Evolutionary conservation across 2,888 invertebrate species (phyloP), one percentile per base, ranked within the genome.

Genomic region (Protophormia terraenovae): DNA sequence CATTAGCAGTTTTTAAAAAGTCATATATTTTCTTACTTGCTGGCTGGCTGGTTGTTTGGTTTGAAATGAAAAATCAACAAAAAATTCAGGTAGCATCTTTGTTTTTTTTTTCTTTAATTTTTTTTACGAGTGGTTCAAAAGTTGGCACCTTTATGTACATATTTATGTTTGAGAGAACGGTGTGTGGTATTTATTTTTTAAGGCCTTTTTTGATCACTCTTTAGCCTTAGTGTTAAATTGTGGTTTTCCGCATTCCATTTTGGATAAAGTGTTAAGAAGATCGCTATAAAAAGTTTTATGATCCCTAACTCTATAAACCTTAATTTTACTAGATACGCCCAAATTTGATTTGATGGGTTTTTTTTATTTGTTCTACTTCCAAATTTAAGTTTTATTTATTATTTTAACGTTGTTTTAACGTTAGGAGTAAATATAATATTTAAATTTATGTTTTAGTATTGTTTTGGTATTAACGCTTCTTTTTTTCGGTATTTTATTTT

Each of bases 61-160:
- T 67, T 19, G 16, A 38, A 72, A 29, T 27, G 16, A 45, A 72
- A 66, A 73, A 45, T 72, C 53, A 64, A 79, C 53, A 80, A 45
- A 45, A 50, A 85, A 85, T 29, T 47, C 85, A 79, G 82, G 85
- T 82, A 85, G 82, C 82, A 24, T 66, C 58, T 67, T 35, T 2
- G 4, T 16, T 10, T 14, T 38, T 22, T 22, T 38, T 29, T 8
- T 27, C 1, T 10, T 32, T 24, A 3, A 10, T 14, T 35, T 16
- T 14, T 14, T 53, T 12, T 45, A n/a, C n/a, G 27, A 14, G 27
- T 27, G 1, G 12, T 14, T 55, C 1, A n/a, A 27, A 77, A 71
- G 64, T 50, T 84, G 24, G 22, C 72, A 79, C 84, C 76, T 76
- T 72, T 62, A 10, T 16, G 4, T 19, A n/a, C 24, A n/a, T 7